Base-by-base conservation (phyloP, 2,888 invertebrate genomes). In the Baccha elongata region DNA sequence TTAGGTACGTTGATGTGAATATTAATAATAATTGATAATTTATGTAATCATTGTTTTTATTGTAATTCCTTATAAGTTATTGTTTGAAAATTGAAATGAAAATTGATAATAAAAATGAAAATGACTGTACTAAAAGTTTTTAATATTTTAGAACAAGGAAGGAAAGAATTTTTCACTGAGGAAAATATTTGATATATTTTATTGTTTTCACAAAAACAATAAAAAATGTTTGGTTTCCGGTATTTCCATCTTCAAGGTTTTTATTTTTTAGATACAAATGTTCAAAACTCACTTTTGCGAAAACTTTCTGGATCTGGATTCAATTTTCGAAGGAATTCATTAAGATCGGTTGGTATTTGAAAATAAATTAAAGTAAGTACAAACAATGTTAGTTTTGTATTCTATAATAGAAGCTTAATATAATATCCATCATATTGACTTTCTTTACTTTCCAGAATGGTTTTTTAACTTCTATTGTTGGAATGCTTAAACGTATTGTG, bases 311-410 rank as follows among this genome's bases (percentile, higher is more conserved):
- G 37, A 37, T 37, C n/a, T 37, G 7, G 1, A 8, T 32, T 32
- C 4, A 32, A 32, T 7, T 32, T 8, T 37, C 6, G n/a, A n/a
- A 6, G n/a, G 37, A 37, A 37, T 8, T 37, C 37, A 7, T 13
- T 6, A 37, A 37, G 13, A 37, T n/a, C 3, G 35, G 3, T 35
- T 35, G 35, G 5, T 8, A 8, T 35, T 35, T 35, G 5, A 3
- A 3, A 35, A 11, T 35, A 6, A 35, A 35, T 35, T 35, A 8
- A 35, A 35, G 35, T 35, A 35, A 35, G 35, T 37, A 37, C 1
- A 37, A 37, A 13, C n/a, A 37, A 37, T 37, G 37, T 37, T n/a
- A 37, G 37, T 37, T n/a, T n/a, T n/a, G n/a, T n/a, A n/a, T n/a
- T n/a, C n/a, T n/a, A n/a, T n/a, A n/a, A n/a, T n/a, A n/a, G n/a